Percentiles rank a stretch among this genome's conserved stretches.
Conservation (phyloP, 2,797 vertebrate genomes). For the Oryzias dopingdopingensis region DNA sequence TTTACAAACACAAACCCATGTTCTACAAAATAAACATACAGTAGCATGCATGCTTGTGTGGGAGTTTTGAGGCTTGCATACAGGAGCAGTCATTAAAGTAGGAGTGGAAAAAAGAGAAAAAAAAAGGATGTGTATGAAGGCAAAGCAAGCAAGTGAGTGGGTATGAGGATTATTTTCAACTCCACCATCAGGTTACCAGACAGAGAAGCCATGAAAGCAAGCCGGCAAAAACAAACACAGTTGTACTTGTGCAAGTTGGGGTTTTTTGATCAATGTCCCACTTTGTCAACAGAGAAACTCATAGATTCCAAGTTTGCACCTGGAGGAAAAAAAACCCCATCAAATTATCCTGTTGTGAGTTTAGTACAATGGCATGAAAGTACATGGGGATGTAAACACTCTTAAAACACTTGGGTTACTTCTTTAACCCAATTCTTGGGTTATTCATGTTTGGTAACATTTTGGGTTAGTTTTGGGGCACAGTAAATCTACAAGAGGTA, state of each 20-base stretch:
- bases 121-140: conserved; percentile 25
- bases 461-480: too few relatives aligned
- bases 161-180: conserved; percentile 59
- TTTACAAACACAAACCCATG: too few relatives aligned
- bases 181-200: conserved; percentile 52
- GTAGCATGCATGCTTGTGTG: conserved; percentile 12
- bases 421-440: too few relatives aligned
- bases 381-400: too few relatives aligned
- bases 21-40: too few relatives aligned
- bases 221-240: conserved; percentile 48
- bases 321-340: background rate
- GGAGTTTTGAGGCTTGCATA: conserved; percentile 34
- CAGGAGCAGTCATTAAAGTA: conserved; percentile 36
- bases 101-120: conserved; percentile 22
- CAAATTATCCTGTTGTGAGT: background rate
- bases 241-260: conserved; percentile 12
- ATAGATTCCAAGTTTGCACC: background rate
- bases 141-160: conserved; percentile 44
- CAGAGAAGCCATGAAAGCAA: conserved; percentile 44
- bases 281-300: background rate
- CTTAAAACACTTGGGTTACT: too few relatives aligned
- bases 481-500: too few relatives aligned
- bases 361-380: too few relatives aligned
- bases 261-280: background rate
- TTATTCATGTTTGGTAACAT: too few relatives aligned